Evolutionary conservation across 2,797 vertebrate species (phyloP), one percentile per base, ranked within the genome.

Genomic region (Labeo calbasu): DNA sequence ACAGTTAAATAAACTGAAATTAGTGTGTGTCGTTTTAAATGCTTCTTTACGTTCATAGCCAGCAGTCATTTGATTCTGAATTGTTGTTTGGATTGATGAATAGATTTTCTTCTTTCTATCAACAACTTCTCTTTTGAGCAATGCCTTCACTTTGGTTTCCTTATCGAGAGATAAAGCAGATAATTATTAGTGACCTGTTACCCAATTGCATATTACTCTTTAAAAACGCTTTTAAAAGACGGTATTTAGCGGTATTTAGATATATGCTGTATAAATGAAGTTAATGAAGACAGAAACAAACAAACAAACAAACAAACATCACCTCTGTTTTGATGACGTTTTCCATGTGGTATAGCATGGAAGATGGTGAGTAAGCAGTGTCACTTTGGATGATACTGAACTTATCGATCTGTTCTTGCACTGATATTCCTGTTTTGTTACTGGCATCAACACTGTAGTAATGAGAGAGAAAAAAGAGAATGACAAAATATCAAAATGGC

Each of bases 91-190:
- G 21, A 71, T 48, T 14, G n/a, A 48, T 48, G 43, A 14, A n/a
- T 50, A 43, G 21, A 71, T 46, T 14, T 48, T 13, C 21, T 71
- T 71, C 69, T 71, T 48, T 71, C 7, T 71, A 2, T 71, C 10
- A 23, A 70, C 40, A 48, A 70, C n/a, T 5, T 23, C 21, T 70
- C 68, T 70, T 4, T 13, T 70, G 43, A 70, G 68, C 2, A n/a
- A 48, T 70, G 40, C 21, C 43, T 70, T 70, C 43, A 70, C 40
- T 48, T 70, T 48, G 40, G 13, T 46, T 71, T 71, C 43, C 69
- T 50, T 3, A 14, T 69, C 17, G 43, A 3, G 17, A 40, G 36
- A 12, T n/a, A 69, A 69, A 69, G 2, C 59, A 61, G 4, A 13
- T 61, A 5, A 25, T 2, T 61, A 61, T 61, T 61, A 61, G 9